These are phyloP conservation scores for Bergia puertoricense DNA, from an alignment of 92 coral and sea anemone species.

Conservation along the genomic window DNA sequence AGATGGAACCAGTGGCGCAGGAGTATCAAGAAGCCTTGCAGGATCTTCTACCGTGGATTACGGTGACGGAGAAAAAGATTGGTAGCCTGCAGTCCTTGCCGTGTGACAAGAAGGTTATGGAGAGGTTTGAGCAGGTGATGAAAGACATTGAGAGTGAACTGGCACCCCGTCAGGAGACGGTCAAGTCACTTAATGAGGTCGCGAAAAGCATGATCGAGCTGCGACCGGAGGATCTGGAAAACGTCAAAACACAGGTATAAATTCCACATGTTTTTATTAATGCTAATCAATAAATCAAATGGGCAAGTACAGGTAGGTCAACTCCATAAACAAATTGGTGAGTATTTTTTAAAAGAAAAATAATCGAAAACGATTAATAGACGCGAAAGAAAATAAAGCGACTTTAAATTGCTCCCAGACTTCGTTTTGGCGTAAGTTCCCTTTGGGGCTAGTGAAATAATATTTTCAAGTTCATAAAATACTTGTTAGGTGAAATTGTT, in stretches of 20 bases:
- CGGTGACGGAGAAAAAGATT: conserved; percentile 71
- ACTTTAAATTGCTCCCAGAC: too few species aligned
- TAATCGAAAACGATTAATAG: too few species aligned
- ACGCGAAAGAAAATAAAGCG: too few species aligned
- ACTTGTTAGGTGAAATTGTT: too few species aligned
- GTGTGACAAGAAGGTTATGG: conserved; percentile 74
- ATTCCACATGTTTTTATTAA: too few species aligned
- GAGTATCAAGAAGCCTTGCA: conserved; percentile 68
- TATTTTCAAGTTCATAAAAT: too few species aligned
- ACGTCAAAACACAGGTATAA: conserved; percentile 59
- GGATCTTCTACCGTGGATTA: conserved; percentile 81
- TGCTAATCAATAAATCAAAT: too few species aligned
- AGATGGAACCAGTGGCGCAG: conserved; percentile 86
- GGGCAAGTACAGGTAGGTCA: too few species aligned
- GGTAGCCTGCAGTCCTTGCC: conserved; percentile 72
- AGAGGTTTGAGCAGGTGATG: conserved; percentile 67
- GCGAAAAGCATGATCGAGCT: conserved; percentile 70
- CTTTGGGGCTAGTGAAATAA: too few species aligned
- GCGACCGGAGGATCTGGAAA: conserved; percentile 70
- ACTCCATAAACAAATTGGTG: too few species aligned
- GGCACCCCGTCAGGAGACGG: conserved; percentile 53
- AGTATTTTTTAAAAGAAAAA: too few species aligned
- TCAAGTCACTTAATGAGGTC: conserved; percentile 64
- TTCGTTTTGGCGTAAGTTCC: too few species aligned
- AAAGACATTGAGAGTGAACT: conserved; percentile 71